Evolutionary conservation across 2,888 invertebrate species (phyloP), one percentile per base, ranked within the genome.

Genomic region (Girardia tigrina): DNA sequence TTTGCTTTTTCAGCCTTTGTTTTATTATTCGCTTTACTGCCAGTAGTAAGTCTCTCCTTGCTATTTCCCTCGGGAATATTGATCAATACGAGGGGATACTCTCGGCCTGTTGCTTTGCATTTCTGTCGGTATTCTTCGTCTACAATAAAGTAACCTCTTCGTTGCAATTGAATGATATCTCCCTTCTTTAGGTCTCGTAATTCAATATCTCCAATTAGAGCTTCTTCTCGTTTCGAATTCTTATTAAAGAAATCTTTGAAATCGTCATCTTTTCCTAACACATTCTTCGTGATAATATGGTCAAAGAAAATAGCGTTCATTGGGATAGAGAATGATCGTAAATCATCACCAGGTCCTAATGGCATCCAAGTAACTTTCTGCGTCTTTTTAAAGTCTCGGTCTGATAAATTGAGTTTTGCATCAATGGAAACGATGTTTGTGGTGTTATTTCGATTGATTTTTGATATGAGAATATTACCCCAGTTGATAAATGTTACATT

Each of bases 401-500:
- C 90, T 0, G 91, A 90, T 42, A 97, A 86, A 85, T 95, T 92
- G 0, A 91, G 87, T 26, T 88, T 88, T 0, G 90, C 95, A 80
- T 90, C 89, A 72, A 98, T 85, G 1, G 81, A 81, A 16, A 78
- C 79, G 1, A 91, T 88, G 77, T 87, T 87, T 0, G 88, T 89
- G 77, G 88, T 86, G 16, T 26, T 75, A 29, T 27, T 26, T 6
- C 28, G 12, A n/a, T 90, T 87, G 78, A 95, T 88, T 81, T 90
- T 90, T 79, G 89, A 88, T 79, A 97, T 91, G 80, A 89, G 84
- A 75, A 98, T 84, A 86, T 99, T 99, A 23, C 98, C 98, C 90
- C 95, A 98, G 85, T 97, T 92, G 76, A 99, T 93, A 80, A 99
- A 97, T 0, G 98, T 99, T 0, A 94, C 90, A 81, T 91, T 92